These are phyloP conservation scores for Amblyopsis rosae DNA, from an alignment of 2,113 vertebrate genomes.

Conservation along the genomic window DNA sequence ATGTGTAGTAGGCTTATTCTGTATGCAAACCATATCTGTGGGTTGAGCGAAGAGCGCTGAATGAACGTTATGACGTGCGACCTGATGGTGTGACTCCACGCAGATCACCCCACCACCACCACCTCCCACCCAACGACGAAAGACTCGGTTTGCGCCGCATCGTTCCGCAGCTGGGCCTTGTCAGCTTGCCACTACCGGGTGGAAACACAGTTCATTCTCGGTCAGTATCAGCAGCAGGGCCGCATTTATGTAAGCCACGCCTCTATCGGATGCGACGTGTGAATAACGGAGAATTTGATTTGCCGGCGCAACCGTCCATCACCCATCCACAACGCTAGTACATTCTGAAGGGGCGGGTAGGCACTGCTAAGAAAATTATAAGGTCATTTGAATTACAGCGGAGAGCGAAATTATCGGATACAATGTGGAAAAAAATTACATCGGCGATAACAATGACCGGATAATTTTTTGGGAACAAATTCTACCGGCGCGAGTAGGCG, in stretches of 20 bases:
- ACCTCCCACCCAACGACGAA: slow-evolving; percentile 8
- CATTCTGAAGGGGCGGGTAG: slow-evolving; percentile 65
- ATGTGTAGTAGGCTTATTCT: background rate
- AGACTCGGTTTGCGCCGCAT: slow-evolving; percentile 22
- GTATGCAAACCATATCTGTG: background rate
- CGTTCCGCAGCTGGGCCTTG: slow-evolving; percentile 33
- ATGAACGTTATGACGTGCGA: slow-evolving; percentile 17
- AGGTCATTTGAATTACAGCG: slow-evolving; percentile 81
- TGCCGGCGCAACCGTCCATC: slow-evolving; percentile 49
- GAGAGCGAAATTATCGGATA: slow-evolving; percentile 44
- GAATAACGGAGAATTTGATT: slow-evolving; percentile 29
- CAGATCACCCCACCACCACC: slow-evolving; percentile 14
- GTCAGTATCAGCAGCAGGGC: slow-evolving; percentile 12
- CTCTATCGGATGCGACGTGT: slow-evolving; percentile 29
- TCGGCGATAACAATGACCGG: slow-evolving; percentile 31
- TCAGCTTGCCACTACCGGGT: slow-evolving; percentile 34
- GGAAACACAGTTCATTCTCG: slow-evolving; percentile 23
- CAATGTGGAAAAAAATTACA: slow-evolving; percentile 52
- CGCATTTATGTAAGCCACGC: slow-evolving; percentile 67
- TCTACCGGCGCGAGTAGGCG: slow-evolving; percentile 36
- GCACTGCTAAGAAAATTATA: slow-evolving; percentile 75
- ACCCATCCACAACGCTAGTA: slow-evolving; percentile 37
- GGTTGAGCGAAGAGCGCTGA: slow-evolving; percentile 11
- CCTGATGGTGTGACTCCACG: slow-evolving; percentile 22
- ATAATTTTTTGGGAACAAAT: slow-evolving; percentile 62